Base-by-base conservation (phyloP, 2,797 vertebrate genomes). In the Melopsittacus undulatus region DNA sequence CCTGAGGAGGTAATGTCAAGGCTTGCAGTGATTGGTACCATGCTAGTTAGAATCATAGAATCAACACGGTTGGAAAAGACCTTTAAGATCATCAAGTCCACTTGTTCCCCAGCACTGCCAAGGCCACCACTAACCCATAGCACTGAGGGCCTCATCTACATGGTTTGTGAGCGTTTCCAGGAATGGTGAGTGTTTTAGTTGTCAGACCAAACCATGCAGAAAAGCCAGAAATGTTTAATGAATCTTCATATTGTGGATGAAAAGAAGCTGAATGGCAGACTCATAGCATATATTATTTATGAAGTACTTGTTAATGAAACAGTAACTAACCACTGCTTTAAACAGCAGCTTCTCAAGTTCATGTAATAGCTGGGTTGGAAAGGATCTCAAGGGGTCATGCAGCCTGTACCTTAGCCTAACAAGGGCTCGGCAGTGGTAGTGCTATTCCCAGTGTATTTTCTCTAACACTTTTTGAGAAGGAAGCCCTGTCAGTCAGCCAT, bases 11-110 rank as follows among this genome's bases (percentile, higher is more conserved):
- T 16, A 48, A 86, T 45, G 56, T 38, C 77, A 91, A 38, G 49
- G 10, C 26, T 73, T 75, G 30, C 42, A 88, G 73, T 13, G 66
- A 27, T 5, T 0, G 0, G 20, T 27, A 64, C 13, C 4, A 0
- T 86, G 22, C 40, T 61, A 74, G 27, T 0, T 52, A 36, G 56
- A 36, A 36, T 36, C 56, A 36, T 26, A 36, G 23, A 59, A 59
- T 36, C 15, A 36, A 36, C 15, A 36, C 2, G 10, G 23, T 36
- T 36, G 34, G n/a, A 17, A 36, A 59, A 59, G 56, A 36, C 56
- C 56, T 59, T 7, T 59, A 59, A 36, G 56, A 36, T 34, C 52
- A 56, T 56, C 56, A 36, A 59, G n/a, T 36, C 23, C 23, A 36
- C 34, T 23, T 16, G 15, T 36, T 36, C 23, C 34, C n/a, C 34